A percentile compares a stretch with the other conserved stretches of the same genome.
These are phyloP conservation scores for Sula dactylatra DNA, from an alignment of 2,113 vertebrate genomes.

Conservation along the genomic window DNA sequence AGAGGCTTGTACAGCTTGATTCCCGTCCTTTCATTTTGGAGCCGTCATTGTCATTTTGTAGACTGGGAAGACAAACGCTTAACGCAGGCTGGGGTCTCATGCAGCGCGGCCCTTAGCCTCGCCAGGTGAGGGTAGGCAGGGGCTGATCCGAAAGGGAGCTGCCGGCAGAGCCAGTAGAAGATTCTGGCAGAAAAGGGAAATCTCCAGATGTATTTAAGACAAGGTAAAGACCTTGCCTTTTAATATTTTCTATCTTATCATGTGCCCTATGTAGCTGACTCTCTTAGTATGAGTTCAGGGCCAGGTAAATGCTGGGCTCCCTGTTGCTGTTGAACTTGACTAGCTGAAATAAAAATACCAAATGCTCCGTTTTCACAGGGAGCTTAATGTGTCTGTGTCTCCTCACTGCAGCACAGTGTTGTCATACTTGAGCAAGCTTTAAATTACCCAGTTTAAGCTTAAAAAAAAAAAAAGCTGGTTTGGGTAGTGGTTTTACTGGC, in stretches of 20 bases:
- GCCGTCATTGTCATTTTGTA: neutral
- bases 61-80: neutral
- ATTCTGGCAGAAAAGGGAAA: neutral
- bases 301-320: neutral
- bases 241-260: neutral
- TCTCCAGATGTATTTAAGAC: neutral
- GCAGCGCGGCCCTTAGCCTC: neutral
- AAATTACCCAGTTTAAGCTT: neutral
- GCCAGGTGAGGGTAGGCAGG: neutral
- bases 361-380: neutral
- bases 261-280: neutral
- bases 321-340: neutral
- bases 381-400: neutral
- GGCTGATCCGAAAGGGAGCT: neutral
- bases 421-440: neutral
- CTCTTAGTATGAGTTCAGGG: neutral
- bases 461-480: neutral
- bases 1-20: neutral
- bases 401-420: neutral
- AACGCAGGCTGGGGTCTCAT: neutral
- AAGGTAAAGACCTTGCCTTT: neutral
- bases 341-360: neutral
- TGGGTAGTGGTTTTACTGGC: neutral
- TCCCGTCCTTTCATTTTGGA: neutral
- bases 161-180: neutral